Evolutionary conservation across 2,113 vertebrate genomes (phyloP), one percentile per base, ranked within the genome.

Genomic region (Chunga burmeisteri): DNA sequence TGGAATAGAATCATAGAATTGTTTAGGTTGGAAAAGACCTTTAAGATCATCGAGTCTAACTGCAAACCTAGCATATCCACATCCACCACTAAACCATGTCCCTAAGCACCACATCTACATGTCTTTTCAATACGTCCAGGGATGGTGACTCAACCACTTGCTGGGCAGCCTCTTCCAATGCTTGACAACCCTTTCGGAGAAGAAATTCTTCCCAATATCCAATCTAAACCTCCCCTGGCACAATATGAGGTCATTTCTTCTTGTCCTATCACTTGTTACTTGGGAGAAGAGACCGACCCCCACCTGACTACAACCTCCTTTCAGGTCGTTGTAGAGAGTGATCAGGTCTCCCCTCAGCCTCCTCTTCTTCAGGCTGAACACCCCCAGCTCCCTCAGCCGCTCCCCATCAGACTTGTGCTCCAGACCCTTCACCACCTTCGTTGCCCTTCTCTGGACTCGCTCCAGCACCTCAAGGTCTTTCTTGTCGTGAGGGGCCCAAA

Each of bases 391-490:
- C 15, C 9, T 79, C 53, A 82, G 36, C 36, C 6, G 3, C 17
- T 79, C n/a, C 47, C 40, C 14, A 46, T 8, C 22, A 42, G 29
- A 67, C 14, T 17, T 67, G 27, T 27, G 8, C 27, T 72, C 27
- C 6, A 50, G 52, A 50, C 4, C 3, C 30, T 50, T 78, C 40
- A 30, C 5, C 27, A 55, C 10, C 30, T 55, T 14, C 4, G 3
- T 19, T 67, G 17, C 7, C 53, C n/a, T 78, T 67, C 34, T 18
- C 13, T 62, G 20, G 15, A 29, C n/a, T 10, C 0, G 0, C 44
- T 40, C 22, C 55, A 89, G 23, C 61, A 38, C 34, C 15, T 81
- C 42, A 40, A 6, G 9, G 12, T 21, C 49, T 38, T 49, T 61
- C 38, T 50, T 90, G 74, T 6, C 40, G 7, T 27, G 42, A 81